Evolutionary conservation across 2,797 vertebrate species (phyloP).

Genomic region (Apogon hyalosoma): DNA sequence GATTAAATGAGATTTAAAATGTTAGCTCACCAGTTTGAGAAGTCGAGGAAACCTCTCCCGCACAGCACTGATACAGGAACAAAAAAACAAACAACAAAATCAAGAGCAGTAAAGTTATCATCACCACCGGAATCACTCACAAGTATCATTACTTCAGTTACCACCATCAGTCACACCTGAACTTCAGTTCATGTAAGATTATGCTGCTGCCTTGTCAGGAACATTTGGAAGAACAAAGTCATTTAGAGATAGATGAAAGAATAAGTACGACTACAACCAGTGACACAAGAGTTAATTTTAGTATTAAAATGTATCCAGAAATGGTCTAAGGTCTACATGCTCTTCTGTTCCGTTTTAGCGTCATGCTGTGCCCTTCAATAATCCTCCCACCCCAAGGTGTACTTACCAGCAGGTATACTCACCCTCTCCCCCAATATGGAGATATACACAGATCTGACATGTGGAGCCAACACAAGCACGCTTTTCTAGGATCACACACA

Average conservation of each 20-base stretch:
- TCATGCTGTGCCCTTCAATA: slow-evolving; percentile 25
- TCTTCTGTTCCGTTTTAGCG: slow-evolving; percentile 21
- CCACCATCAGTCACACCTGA: slow-evolving; percentile 42
- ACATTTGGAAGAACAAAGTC: slow-evolving; percentile 19
- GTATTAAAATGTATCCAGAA: slow-evolving; percentile 28
- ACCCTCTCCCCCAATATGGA: slow-evolving; percentile 75
- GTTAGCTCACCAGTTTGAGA: slow-evolving; percentile 86
- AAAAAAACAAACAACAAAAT: slow-evolving; percentile 47
- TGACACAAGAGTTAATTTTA: background rate
- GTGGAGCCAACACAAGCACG: slow-evolving; percentile 63
- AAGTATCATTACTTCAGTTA: slow-evolving; percentile 12
- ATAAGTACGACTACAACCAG: slow-evolving; percentile 17
- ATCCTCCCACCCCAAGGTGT: slow-evolving; percentile 55
- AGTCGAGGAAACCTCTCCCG: slow-evolving; percentile 90
- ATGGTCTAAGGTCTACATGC: slow-evolving; percentile 6
- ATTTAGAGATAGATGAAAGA: slow-evolving; percentile 11
- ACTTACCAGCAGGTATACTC: slow-evolving; percentile 82
- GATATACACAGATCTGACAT: slow-evolving; percentile 79
- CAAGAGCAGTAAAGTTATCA: slow-evolving; percentile 55
- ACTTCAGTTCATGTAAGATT: slow-evolving; percentile 27
- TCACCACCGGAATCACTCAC: background rate
- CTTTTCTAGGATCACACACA: slow-evolving; percentile 55
- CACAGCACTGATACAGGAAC: slow-evolving; percentile 83
- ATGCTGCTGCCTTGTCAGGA: slow-evolving; percentile 17
- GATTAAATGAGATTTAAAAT: background rate